Base-by-base conservation (phyloP, 2,888 invertebrate species). In the Lasioglossum lativentre region DNA sequence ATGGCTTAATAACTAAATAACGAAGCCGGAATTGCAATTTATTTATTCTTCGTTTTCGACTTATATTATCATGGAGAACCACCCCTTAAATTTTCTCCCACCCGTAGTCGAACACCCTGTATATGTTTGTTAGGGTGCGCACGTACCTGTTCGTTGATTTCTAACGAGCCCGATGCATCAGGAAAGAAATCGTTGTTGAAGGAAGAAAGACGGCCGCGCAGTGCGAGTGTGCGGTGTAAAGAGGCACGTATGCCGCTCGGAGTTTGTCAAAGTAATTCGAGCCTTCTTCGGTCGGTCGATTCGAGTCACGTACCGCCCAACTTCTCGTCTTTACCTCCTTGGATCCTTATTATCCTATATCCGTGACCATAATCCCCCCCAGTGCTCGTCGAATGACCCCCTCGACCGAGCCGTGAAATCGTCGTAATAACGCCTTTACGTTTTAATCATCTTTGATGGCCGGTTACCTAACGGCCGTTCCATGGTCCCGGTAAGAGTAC, bases 221-320 rank as follows among this genome's bases (percentile, higher is more conserved):
- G 75, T 59, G 59, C 56, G 42, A 73, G 52, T 71, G 42, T 23
- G 27, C 66, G 30, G 30, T 34, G 66, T 68, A 38, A 38, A 68
- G 68, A 19, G 76, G 83, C 88, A 87, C 87, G 90, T 86, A 89
- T 82, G 80, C 45, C 73, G 42, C 19, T 70, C 23, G 83, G 80
- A 94, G 92, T 93, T 93, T 93, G 93, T 94, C 93, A 93, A 93
- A 94, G 93, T 93, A 93, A 93, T 93, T 94, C 92, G 90, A 90
- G 89, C 87, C 88, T 90, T 90, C 89, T 84, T 80, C 81, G 72
- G 75, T 78, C 84, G 75, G 83, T 82, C 80, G 82, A 92, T 92
- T 92, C 92, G 80, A 80, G 89, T 92, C 92, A 92, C 92, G 92
- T 92, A 90, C 86, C 87, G 78, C 75, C 74, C 87, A 83, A 82